A percentile compares a stretch with the other conserved stretches of the same genome.
phyloP scores from a whole-genome alignment of 2,888 invertebrate species.

The Schrankia costaestrigalis region DNA sequence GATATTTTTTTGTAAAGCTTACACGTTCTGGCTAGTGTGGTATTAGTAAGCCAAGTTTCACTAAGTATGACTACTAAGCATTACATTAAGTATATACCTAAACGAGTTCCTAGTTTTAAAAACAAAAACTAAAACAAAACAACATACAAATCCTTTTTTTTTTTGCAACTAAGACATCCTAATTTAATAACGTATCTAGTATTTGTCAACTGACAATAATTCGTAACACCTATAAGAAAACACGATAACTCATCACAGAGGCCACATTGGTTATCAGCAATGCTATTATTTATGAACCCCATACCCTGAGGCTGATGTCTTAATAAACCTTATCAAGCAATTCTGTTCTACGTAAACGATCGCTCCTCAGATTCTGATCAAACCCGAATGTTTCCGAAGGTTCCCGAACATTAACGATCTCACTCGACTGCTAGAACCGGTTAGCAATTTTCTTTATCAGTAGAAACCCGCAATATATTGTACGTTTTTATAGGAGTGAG shows the following conservation, averaged over 20 bases:
- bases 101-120: too few species aligned
- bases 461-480: conserved; percentile 9
- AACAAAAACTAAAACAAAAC: too few species aligned
- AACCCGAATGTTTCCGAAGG: conserved; percentile 3
- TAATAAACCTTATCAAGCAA: conserved; percentile 16
- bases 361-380: conserved; percentile 13
- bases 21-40: too few species aligned
- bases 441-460: conserved; percentile 21
- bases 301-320: conserved; percentile 4
- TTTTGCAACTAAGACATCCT: too few species aligned
- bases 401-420: conserved; percentile 1
- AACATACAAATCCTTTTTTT: too few species aligned
- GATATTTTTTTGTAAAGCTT: too few species aligned
- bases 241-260: not conserved
- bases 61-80: too few species aligned
- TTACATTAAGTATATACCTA: too few species aligned
- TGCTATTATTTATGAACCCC: conserved; percentile 7
- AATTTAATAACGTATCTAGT: too few species aligned
- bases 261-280: conserved; percentile 1
- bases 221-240: not conserved
- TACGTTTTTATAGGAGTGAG: not conserved
- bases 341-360: conserved; percentile 11
- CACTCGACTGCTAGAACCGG: conserved; percentile 1
- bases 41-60: too few species aligned
- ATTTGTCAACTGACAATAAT: not conserved